Evolutionary conservation across 2,888 invertebrate species (phyloP), one percentile per base, ranked within the genome.

Genomic region (Sesia apiformis): DNA sequence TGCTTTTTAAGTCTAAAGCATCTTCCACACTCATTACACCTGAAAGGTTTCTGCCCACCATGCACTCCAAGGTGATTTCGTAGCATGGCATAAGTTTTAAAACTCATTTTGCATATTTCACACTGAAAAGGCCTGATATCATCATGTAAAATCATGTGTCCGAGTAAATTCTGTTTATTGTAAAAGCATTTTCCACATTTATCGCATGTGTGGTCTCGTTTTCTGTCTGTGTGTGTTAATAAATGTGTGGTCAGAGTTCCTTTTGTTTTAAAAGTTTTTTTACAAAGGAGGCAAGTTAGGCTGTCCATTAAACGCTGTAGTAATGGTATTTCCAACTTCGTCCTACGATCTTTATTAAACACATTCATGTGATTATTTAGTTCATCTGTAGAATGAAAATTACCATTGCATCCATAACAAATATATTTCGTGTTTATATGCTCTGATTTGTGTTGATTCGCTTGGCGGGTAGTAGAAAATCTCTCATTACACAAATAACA

Each of bases 211-310:
- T 84, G 74, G 3, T 81, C 72, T 39, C 76, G 63, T 60, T 76
- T 72, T 52, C 79, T 64, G 1, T 91, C 83, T 58, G 76, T 89
- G 66, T 93, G 94, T 8, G 90, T 88, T 54, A 90, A 78, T 0
- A 92, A 85, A 65, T 94, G 94, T 1, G 90, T 65, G 6, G 67
- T 70, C 2, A 86, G 60, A n/a, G 67, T 71, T 0, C 69, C 66
- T 59, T 69, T 75, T 3, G 65, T 68, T 61, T 72, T 76, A 49
- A 74, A 84, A 3, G 67, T 63, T 49, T 84, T 85, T 1, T 79
- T 67, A 57, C 86, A 86, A 4, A 79, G 57, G 0, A 63, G 55
- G 57, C 86, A 86, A 3, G 70, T 74, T 4, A 81, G 57, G 41
- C 66, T 67, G 23, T 74, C 68, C 38, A 62, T 57, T 38, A 57